Percentiles rank a stretch among this genome's conserved stretches.
Conservation (phyloP, 92 coral and sea anemone genomes). For the Diadumene lineata region DNA sequence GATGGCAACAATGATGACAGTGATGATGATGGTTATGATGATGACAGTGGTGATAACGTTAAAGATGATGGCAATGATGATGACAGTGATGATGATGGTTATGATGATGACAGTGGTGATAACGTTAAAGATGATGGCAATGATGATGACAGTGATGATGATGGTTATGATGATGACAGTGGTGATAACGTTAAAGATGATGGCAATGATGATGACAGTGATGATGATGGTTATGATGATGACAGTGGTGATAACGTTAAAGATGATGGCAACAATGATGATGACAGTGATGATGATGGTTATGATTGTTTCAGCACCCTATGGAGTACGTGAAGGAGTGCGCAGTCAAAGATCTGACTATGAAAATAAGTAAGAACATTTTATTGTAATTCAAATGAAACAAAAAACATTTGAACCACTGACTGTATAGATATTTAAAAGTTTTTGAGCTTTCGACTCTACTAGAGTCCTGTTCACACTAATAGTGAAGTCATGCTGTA, state of each 20-base stretch:
- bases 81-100: not conserved
- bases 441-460: too few species aligned
- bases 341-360: slow-evolving; percentile 58
- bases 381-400: not conserved
- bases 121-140: not conserved
- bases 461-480: too few species aligned
- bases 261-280: not conserved
- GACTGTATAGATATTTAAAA: too few species aligned
- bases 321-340: slow-evolving; percentile 97
- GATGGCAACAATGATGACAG: not conserved
- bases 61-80: not conserved
- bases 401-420: too few species aligned
- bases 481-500: too few species aligned
- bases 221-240: not conserved
- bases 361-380: slow-evolving; percentile 23
- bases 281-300: not conserved
- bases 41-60: not conserved
- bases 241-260: too few species aligned
- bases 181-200: not conserved
- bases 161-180: not conserved
- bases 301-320: slow-evolving; percentile 68
- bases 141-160: not conserved
- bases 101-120: too few species aligned
- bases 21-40: not conserved
- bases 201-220: not conserved